phyloP scores from a whole-genome alignment of 2,888 invertebrate species.

The Nomada fabriciana region DNA sequence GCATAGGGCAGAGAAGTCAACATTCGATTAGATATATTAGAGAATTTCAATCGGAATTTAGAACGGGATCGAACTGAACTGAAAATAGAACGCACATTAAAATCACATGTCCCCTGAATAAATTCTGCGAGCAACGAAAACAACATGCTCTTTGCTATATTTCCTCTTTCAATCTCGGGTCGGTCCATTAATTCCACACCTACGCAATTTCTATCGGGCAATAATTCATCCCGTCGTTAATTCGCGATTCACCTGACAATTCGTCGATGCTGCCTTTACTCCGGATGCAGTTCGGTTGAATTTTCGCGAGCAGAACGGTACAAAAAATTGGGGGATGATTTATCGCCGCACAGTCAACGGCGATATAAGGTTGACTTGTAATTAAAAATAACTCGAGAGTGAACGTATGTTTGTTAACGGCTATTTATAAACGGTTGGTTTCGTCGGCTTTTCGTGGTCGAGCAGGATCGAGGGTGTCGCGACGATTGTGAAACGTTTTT shows the following conservation, averaged over 20 bases:
- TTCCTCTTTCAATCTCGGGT: background rate
- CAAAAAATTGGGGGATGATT: background rate
- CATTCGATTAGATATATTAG: background rate
- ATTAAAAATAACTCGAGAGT: conserved; percentile 50
- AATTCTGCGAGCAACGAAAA: conserved; percentile 22
- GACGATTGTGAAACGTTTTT: conserved; percentile 41
- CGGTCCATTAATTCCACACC: background rate
- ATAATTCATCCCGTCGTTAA: background rate
- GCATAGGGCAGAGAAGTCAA: too few species aligned
- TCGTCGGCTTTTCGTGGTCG: conserved; percentile 42
- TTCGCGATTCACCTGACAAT: too few species aligned
- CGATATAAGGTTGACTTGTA: conserved; percentile 43
- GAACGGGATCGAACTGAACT: conserved; percentile 1
- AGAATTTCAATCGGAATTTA: background rate
- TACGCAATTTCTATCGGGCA: background rate
- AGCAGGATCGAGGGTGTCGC: conserved; percentile 17
- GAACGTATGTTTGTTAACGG: conserved; percentile 51
- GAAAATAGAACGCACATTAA: conserved; percentile 27
- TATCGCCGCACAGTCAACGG: conserved; percentile 13
- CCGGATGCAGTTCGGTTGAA: too few species aligned
- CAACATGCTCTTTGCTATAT: conserved; percentile 6
- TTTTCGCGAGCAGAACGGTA: too few species aligned
- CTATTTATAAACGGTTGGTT: conserved; percentile 48
- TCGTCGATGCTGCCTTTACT: background rate
- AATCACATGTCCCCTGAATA: conserved; percentile 12